Percentiles rank a stretch among this genome's conserved stretches.
Evolutionary conservation across 64 coral and sea anemone species (phyloP).

Genomic region (Astreopora myriophthalma): DNA sequence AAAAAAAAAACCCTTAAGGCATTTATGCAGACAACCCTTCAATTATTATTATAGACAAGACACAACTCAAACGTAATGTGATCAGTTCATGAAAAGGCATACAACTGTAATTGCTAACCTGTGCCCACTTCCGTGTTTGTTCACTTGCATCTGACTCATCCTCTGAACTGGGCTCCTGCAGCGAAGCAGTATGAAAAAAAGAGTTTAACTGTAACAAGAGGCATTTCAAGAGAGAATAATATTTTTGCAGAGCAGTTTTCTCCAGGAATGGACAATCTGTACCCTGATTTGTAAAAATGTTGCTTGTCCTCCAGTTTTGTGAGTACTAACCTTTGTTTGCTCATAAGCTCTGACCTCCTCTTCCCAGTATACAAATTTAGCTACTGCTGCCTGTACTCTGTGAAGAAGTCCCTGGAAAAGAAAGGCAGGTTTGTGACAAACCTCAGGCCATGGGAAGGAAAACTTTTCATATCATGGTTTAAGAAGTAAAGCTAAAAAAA

Average conservation of each 20-base stretch:
- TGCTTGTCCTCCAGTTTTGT: too few relatives aligned
- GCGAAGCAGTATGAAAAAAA: neutral
- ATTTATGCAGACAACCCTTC: too few relatives aligned
- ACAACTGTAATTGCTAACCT: conserved; percentile 19
- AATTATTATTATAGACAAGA: neutral
- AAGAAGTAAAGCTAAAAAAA: too few relatives aligned
- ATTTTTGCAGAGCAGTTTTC: too few relatives aligned
- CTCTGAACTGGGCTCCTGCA: conserved; percentile 29
- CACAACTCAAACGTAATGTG: too few relatives aligned
- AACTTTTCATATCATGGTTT: too few relatives aligned
- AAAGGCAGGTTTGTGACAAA: neutral
- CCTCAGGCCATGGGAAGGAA: too few relatives aligned
- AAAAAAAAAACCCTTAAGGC: too few relatives aligned
- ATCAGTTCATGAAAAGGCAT: neutral
- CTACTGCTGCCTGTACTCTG: conserved; percentile 87
- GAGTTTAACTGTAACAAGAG: too few relatives aligned
- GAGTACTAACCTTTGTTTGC: conserved; percentile 89
- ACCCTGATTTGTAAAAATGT: too few relatives aligned
- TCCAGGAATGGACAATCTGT: too few relatives aligned
- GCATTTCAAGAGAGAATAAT: too few relatives aligned
- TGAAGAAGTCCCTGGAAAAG: conserved; percentile 82
- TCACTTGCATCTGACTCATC: conserved; percentile 13
- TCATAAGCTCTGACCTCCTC: conserved; percentile 87
- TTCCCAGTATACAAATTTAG: conserved; percentile 94
- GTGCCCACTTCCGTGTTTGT: conserved; percentile 81